Conservation (phyloP, 2,113 vertebrate species). For the Tragelaphus scriptus region DNA sequence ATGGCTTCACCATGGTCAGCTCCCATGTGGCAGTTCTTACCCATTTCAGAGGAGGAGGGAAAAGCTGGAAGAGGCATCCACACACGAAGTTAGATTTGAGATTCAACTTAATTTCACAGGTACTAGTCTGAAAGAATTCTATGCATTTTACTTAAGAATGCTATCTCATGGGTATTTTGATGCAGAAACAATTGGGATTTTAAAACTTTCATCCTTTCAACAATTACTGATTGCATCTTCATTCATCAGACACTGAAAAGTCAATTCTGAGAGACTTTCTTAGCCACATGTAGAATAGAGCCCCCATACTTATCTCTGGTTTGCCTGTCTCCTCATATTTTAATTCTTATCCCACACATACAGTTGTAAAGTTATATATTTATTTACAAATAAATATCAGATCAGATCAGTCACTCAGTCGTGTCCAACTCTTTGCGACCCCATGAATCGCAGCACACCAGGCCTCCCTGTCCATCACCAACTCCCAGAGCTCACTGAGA, state of each 20-base stretch:
- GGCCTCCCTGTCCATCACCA: too few relatives aligned
- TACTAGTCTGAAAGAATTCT: neutral
- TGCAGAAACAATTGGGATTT: neutral
- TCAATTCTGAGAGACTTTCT: neutral
- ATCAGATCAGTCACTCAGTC: too few relatives aligned
- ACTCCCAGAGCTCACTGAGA: too few relatives aligned
- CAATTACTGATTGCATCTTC: neutral
- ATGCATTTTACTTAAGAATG: neutral
- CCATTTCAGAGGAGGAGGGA: neutral
- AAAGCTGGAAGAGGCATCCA: rapidly evolving
- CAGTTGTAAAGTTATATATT: neutral
- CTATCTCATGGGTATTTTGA: neutral
- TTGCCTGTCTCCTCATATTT: neutral
- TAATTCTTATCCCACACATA: neutral
- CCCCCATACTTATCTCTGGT: neutral
- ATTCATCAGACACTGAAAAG: slow-evolving; percentile 29
- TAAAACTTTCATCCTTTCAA: slow-evolving; percentile 15
- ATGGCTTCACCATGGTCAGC: rapidly evolving
- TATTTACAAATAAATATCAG: neutral
- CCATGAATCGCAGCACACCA: too few relatives aligned
- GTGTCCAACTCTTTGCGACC: too few relatives aligned
- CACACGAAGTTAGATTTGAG: rapidly evolving
- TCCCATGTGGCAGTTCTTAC: neutral
- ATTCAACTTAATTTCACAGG: neutral
- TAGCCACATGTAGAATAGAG: neutral